Evolutionary conservation across 2,797 vertebrate genomes (phyloP).

Genomic region (Xerus rutilus): DNA sequence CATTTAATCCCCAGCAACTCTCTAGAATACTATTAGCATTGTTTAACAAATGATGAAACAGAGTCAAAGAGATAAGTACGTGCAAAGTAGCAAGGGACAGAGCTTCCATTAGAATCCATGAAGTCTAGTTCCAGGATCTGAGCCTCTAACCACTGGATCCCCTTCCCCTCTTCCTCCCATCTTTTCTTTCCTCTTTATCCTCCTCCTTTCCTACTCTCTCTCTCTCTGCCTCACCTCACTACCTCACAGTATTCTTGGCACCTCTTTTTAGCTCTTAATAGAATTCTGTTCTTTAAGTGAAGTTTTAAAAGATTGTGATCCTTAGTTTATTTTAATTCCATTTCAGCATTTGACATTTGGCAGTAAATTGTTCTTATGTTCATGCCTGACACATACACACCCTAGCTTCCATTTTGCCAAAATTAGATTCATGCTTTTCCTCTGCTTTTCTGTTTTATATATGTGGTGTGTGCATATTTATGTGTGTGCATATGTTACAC

Average conservation of each 20-base stretch:
- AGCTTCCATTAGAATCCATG: neutral
- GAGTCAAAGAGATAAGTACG: neutral
- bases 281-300: conserved; percentile 72
- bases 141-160: neutral
- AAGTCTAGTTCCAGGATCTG: neutral
- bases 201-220: rapidly evolving
- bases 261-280: neutral
- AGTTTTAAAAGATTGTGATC: conserved; percentile 45
- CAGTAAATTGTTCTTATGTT: conserved; percentile 50
- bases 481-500: neutral
- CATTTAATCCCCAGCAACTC: neutral
- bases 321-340: conserved; percentile 75
- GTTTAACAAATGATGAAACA: conserved; percentile 3
- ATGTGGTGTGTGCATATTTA: rapidly evolving
- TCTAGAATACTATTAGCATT: neutral
- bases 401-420: neutral
- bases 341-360: conserved; percentile 51
- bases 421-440: conserved; percentile 47
- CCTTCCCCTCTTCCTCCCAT: too few species aligned
- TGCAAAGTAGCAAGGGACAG: neutral
- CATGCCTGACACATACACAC: neutral
- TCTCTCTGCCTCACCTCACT: neutral
- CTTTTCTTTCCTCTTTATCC: neutral
- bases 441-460: neutral
- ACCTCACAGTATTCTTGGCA: neutral